A percentile compares a stretch with the other conserved stretches of the same genome.
phyloP scores from a whole-genome alignment of 2,113 vertebrate genomes.

The Neodon shergylaensis region DNA sequence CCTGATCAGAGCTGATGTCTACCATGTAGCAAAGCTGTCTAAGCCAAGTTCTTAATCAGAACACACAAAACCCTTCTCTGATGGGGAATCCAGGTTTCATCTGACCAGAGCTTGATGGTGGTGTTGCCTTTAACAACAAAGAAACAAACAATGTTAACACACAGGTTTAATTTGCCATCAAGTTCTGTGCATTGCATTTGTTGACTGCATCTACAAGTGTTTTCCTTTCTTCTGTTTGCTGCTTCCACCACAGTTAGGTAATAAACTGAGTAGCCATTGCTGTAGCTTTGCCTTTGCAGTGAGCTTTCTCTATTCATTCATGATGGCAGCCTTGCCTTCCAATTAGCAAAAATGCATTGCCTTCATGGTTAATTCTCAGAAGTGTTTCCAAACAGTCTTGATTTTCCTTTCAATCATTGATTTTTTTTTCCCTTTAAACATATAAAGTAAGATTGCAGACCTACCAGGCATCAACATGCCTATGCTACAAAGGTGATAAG shows the following conservation, averaged over 20 bases:
- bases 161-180: slow-evolving; percentile 73
- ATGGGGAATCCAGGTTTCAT: neutral
- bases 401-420: neutral
- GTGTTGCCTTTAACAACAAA: slow-evolving; percentile 59
- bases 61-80: neutral
- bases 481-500: neutral
- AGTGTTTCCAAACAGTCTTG: neutral
- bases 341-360: slow-evolving; percentile 58
- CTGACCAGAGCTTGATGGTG: slow-evolving; percentile 36
- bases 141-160: slow-evolving; percentile 71
- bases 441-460: slow-evolving; percentile 35
- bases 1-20: slow-evolving; percentile 8
- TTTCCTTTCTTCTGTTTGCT: slow-evolving; percentile 62
- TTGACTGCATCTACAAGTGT: slow-evolving; percentile 65
- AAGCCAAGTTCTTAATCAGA: slow-evolving; percentile 4
- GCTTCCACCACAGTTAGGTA: slow-evolving; percentile 46
- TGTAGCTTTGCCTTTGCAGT: slow-evolving; percentile 45
- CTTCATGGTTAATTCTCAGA: slow-evolving; percentile 12
- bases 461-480: neutral
- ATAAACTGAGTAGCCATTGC: slow-evolving; percentile 27
- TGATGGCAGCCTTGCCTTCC: slow-evolving; percentile 44
- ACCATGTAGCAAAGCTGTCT: slow-evolving; percentile 3
- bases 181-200: slow-evolving; percentile 56
- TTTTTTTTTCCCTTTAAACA: neutral
- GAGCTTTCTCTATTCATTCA: slow-evolving; percentile 66